phyloP scores from a whole-genome alignment of 53 echinoderm and acorn worm genomes.

The Antedon mediterranea region DNA sequence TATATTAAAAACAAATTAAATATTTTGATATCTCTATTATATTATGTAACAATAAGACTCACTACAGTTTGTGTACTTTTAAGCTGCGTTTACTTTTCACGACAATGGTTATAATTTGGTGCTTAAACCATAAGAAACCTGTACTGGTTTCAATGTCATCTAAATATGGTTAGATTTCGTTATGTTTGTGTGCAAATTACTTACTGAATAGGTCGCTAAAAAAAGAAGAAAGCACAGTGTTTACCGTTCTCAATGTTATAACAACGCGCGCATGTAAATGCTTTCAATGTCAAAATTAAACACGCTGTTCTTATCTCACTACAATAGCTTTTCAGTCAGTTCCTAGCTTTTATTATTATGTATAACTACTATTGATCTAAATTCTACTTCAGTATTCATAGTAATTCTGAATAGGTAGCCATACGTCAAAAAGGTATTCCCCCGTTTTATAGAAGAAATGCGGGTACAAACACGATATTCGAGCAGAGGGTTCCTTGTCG shows the following conservation, averaged over 20 bases:
- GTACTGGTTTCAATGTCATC: background rate
- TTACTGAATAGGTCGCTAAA: background rate
- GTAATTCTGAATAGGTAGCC: background rate
- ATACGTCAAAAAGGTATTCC: background rate
- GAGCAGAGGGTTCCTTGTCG: background rate
- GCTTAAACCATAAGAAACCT: background rate
- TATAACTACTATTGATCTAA: background rate
- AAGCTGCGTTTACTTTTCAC: too few relatives aligned
- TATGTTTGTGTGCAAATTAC: background rate
- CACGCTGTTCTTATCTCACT: background rate
- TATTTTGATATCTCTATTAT: too few relatives aligned
- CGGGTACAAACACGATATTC: too few relatives aligned
- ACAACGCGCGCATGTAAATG: background rate
- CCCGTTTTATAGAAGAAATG: background rate
- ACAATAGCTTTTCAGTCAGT: background rate
- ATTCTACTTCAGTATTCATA: background rate
- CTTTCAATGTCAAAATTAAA: background rate
- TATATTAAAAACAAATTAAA: too few relatives aligned
- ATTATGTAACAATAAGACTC: too few relatives aligned
- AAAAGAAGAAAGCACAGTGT: background rate
- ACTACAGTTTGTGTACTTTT: too few relatives aligned
- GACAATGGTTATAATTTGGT: too few relatives aligned
- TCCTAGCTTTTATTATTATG: background rate
- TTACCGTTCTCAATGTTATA: background rate
- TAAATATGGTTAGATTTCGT: background rate